These are phyloP conservation scores for Dendrocincla fuliginosa DNA, from an alignment of 2,797 vertebrate genomes.

Conservation along the genomic window DNA sequence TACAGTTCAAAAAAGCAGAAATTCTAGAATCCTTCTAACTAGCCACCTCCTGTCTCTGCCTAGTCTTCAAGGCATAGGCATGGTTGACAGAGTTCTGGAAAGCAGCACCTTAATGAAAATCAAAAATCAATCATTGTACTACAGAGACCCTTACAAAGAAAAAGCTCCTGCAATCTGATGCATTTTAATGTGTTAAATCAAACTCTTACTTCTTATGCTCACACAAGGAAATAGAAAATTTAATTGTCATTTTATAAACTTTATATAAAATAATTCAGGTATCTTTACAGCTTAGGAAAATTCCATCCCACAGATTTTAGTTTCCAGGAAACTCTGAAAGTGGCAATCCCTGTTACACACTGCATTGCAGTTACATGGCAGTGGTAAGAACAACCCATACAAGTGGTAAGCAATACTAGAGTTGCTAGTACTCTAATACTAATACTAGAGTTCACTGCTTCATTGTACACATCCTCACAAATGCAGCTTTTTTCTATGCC, in stretches of 20 bases:
- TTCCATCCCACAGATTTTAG: not conserved
- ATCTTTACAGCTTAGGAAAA: not conserved
- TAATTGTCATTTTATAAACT: not conserved
- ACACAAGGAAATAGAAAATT: not conserved
- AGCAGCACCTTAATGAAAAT: not conserved
- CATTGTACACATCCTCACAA: not conserved
- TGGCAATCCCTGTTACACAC: not conserved
- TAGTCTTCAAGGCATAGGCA: not conserved
- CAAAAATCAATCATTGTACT: accelerated
- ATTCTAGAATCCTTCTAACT: not conserved
- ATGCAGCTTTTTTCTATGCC: not conserved
- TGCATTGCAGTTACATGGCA: not conserved
- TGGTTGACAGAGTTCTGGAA: not conserved
- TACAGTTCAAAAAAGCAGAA: not conserved
- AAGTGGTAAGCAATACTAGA: not conserved
- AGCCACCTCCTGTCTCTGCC: not conserved
- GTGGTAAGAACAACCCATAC: not conserved
- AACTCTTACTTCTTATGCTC: not conserved
- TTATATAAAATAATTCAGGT: not conserved
- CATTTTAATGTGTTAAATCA: not conserved
- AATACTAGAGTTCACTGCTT: not conserved
- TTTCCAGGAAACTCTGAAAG: not conserved
- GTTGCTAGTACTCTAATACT: too few species aligned
- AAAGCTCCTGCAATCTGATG: not conserved
- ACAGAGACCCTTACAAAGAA: not conserved